Evolutionary conservation across 2,113 vertebrate genomes (phyloP), one percentile per base, ranked within the genome.

Genomic region (Hylia prasina): DNA sequence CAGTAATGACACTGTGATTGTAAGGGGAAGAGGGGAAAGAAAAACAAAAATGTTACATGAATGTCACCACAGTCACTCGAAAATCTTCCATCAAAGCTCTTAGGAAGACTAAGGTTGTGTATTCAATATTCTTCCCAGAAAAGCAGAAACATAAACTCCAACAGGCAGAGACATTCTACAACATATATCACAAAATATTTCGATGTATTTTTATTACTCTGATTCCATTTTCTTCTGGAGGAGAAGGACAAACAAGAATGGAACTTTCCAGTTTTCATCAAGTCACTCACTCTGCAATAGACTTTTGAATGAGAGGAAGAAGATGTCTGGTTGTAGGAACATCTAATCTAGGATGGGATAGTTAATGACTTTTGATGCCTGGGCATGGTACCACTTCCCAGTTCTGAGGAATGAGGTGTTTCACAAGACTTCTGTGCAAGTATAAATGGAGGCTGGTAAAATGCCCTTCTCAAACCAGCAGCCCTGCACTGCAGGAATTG

Each of bases 281-380:
- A 13, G 28, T 10, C 4, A 9, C 4, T 76, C 0, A 0, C 3
- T 6, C 8, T 19, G 66, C 42, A 31, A 6, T 0, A 1, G 25
- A 8, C 44, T 68, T 58, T n/a, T 27, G 53, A 72, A 35, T 1
- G 2, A 9, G 31, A 89, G 6, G 28, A 71, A 24, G 0, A 2
- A 71, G 25, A 8, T 15, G 4, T 5, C 20, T 25, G 16, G 14
- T 16, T 28, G 4, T 15, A 50, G 28, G 25, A 58, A 37, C 3
- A 19, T 8, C 22, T 30, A 47, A 71, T 30, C 3, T 0, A 6
- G 35, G 35, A 27, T 4, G 24, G 44, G 30, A 40, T 1, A 24
- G 9, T 4, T 31, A 48, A 20, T 3, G 4, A n/a, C 12, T 63
- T 58, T 54, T 68, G 14, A 17, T 16, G 9, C 6, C 40, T 15